A percentile compares a stretch with the other conserved stretches of the same genome.
Conservation (phyloP, 2,888 invertebrate genomes). For the Rhingia campestris region DNA sequence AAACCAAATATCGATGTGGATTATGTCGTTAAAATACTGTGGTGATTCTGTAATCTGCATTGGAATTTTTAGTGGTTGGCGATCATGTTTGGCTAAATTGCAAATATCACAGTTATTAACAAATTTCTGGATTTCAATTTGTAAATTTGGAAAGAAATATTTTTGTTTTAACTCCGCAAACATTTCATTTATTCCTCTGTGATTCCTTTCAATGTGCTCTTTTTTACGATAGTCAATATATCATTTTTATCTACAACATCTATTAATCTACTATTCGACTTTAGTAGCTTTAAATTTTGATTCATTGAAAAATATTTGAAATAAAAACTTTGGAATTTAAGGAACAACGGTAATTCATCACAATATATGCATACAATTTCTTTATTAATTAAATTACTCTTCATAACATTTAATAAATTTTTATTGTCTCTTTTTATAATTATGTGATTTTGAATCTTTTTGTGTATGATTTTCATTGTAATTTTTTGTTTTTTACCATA, state of each 20-base stretch:
- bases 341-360: slow-evolving; percentile 11
- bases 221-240: slow-evolving; percentile 18
- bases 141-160: slow-evolving; percentile 16
- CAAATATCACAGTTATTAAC: slow-evolving; percentile 41
- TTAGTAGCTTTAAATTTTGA: slow-evolving; percentile 22
- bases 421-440: slow-evolving; percentile 1
- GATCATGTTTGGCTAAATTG: slow-evolving; percentile 29
- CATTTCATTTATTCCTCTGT: slow-evolving; percentile 16
- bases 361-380: slow-evolving; percentile 39
- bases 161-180: background rate
- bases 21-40: slow-evolving; percentile 12
- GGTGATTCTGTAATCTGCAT: slow-evolving; percentile 23
- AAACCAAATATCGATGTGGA: slow-evolving; percentile 27
- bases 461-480: slow-evolving; percentile 19
- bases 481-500: slow-evolving; percentile 11
- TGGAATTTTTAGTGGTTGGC: slow-evolving; percentile 2
- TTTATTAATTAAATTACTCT: slow-evolving; percentile 36
- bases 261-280: slow-evolving; percentile 13
- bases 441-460: slow-evolving; percentile 24
- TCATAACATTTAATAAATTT: slow-evolving; percentile 31
- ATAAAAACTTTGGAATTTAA: slow-evolving; percentile 22
- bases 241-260: slow-evolving; percentile 30
- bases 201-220: slow-evolving; percentile 18
- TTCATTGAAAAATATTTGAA: slow-evolving; percentile 27
- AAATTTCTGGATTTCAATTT: slow-evolving; percentile 38